Evolutionary conservation across 2,888 invertebrate genomes (phyloP), one percentile per base, ranked within the genome.

Genomic region (Eilema caniola): DNA sequence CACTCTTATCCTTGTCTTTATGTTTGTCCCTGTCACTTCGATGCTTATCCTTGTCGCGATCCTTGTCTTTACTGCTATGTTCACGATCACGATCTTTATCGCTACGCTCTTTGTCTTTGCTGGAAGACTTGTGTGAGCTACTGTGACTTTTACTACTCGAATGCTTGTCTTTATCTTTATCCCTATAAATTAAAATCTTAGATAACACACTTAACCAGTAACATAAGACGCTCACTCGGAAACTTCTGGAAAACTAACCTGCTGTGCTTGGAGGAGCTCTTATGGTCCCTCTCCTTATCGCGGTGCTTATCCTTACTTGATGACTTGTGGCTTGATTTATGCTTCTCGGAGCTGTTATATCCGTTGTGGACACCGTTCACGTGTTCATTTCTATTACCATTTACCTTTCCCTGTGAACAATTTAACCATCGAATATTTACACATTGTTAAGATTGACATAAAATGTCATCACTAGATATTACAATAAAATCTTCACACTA

Each of bases 311-410:
- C 97, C 86, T 96, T 97, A 87, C 96, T 96, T 12, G 96, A 96
- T 41, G 97, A 97, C 89, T 97, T 97, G 89, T 97, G 96, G 85
- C 96, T 96, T 78, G 96, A 92, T 92, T 95, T 92, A 92, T 96
- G 91, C 90, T 95, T 95, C 71, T 95, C 93, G 74, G 96, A 93
- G 85, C 92, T 92, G 89, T 84, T 89, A 90, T 97, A 98, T 69
- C 98, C 98, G 94, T 98, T 97, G 86, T 97, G 97, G 87, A 98
- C 95, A 73, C 98, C 98, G 95, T 98, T 98, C 94, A 97, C 95
- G 94, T 97, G 96, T 91, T 95, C 95, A 88, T 86, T 93, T 90
- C 93, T 95, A 90, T 92, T 94, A 77, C 96, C 96, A 88, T 96
- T 96, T 90, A 95, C 93, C 86, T 94, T 95, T 87, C 91, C 92